A percentile compares a stretch with the other conserved stretches of the same genome.
phyloP scores from a whole-genome alignment of 2,113 vertebrate species.

The Hypanus sabinus region DNA sequence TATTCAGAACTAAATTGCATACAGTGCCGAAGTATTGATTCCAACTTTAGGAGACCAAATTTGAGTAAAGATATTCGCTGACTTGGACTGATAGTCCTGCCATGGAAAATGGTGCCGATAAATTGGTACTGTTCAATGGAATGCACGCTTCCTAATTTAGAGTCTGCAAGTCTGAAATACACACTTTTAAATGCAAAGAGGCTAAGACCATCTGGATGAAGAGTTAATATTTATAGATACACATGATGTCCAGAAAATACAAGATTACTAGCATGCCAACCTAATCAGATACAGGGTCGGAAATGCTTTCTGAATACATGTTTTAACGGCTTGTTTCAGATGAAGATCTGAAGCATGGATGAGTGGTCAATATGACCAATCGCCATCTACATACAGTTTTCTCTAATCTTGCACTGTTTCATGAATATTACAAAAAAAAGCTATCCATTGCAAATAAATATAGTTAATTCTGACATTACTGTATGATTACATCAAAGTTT shows the following conservation, averaged over 20 bases:
- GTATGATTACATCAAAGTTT: constrained; percentile 73
- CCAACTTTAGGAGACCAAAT: constrained; percentile 60
- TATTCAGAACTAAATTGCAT: constrained; percentile 78
- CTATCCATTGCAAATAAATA: constrained; percentile 57
- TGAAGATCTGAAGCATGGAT: constrained; percentile 50
- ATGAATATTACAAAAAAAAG: constrained; percentile 60
- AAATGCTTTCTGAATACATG: constrained; percentile 37
- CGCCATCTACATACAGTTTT: constrained; percentile 60
- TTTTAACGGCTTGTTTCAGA: constrained; percentile 37
- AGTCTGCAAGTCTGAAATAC: constrained; percentile 51
- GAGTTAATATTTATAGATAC: constrained; percentile 42
- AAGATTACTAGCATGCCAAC: constrained; percentile 40
- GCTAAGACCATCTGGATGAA: constrained; percentile 56
- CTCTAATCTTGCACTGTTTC: constrained; percentile 54
- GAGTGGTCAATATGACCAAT: constrained; percentile 79
- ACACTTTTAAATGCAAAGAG: constrained; percentile 59
- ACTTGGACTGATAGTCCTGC: constrained; percentile 56
- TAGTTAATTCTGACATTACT: constrained; percentile 62
- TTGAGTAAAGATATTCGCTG: constrained; percentile 56
- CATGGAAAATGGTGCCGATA: constrained; percentile 63
- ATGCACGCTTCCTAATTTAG: constrained; percentile 60
- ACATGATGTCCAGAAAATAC: constrained; percentile 14
- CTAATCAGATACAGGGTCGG: constrained; percentile 42
- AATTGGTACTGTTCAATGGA: constrained; percentile 47
- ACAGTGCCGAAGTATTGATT: constrained; percentile 64